Conservation (phyloP, 1,140 invertebrate genomes). For the Platorchestia sp. region DNA sequence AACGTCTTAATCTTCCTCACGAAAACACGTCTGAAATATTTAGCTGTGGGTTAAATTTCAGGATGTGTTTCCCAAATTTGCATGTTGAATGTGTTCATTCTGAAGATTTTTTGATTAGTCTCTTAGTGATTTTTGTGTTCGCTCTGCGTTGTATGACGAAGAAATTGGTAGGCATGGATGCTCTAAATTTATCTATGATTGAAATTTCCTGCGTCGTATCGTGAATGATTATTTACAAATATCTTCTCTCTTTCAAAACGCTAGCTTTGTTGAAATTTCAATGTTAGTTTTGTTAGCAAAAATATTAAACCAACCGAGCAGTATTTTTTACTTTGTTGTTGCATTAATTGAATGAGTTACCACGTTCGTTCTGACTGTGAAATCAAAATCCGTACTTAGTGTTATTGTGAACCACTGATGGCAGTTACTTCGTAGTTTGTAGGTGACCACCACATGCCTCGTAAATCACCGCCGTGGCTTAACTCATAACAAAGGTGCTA, state of each 20-base stretch:
- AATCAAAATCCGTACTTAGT: neutral
- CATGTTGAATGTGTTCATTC: neutral
- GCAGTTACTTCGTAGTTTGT: neutral
- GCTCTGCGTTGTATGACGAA: neutral
- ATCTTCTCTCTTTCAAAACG: neutral
- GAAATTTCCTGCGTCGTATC: neutral
- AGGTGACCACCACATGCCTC: neutral
- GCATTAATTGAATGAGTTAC: neutral
- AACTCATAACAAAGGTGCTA: neutral
- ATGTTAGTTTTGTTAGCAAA: neutral
- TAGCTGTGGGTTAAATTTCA: neutral
- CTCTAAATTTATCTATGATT: neutral
- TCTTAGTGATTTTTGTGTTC: too few relatives aligned
- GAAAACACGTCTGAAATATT: neutral
- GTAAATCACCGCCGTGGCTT: neutral
- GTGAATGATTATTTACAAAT: neutral
- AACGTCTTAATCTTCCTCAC: neutral
- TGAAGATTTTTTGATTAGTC: neutral
- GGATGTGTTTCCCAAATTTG: too few relatives aligned
- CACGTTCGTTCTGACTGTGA: neutral
- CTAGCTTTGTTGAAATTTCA: neutral
- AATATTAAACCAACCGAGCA: neutral
- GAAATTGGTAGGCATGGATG: neutral
- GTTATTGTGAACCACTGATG: neutral
- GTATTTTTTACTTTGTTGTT: neutral